Percentiles rank a stretch among this genome's conserved stretches.
These are phyloP conservation scores for Stenopsyche tienmushanensis DNA, from an alignment of 1,140 invertebrate genomes.

Conservation along the genomic window DNA sequence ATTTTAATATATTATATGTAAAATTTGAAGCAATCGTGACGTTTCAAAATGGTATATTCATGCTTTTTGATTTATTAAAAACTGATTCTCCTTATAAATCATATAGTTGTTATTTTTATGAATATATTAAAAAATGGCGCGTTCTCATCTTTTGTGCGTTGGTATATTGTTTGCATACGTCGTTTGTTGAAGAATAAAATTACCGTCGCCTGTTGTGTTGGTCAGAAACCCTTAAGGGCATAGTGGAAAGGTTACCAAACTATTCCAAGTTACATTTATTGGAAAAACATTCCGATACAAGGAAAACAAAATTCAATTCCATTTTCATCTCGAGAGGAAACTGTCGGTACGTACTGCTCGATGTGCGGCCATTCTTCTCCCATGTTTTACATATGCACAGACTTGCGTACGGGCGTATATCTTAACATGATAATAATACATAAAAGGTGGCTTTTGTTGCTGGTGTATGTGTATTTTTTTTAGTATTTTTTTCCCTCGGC, in stretches of 20 bases:
- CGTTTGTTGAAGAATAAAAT: not conserved
- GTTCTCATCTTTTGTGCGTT: too few species aligned
- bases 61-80: too few species aligned
- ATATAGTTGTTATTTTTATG: too few species aligned
- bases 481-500: conserved; percentile 5
- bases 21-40: too few species aligned
- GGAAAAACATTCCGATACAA: conserved; percentile 43
- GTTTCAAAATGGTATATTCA: too few species aligned
- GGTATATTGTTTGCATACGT: conserved; percentile 5
- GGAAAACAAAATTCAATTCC: conserved; percentile 42
- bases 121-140: too few species aligned
- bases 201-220: not conserved
- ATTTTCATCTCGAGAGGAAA: conserved; percentile 37
- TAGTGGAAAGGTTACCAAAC: conserved; percentile 35
- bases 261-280: conserved; percentile 40
- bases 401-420: conserved; percentile 17
- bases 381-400: conserved; percentile 24
- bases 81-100: too few species aligned
- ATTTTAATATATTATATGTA: too few species aligned
- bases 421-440: conserved; percentile 39
- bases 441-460: conserved; percentile 40
- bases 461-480: conserved; percentile 25
- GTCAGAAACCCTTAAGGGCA: conserved; percentile 7
- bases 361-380: conserved; percentile 18
- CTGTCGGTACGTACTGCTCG: conserved; percentile 9